These are phyloP conservation scores for Diadophis punctatus DNA, from an alignment of 2,113 vertebrate species.

Conservation along the genomic window DNA sequence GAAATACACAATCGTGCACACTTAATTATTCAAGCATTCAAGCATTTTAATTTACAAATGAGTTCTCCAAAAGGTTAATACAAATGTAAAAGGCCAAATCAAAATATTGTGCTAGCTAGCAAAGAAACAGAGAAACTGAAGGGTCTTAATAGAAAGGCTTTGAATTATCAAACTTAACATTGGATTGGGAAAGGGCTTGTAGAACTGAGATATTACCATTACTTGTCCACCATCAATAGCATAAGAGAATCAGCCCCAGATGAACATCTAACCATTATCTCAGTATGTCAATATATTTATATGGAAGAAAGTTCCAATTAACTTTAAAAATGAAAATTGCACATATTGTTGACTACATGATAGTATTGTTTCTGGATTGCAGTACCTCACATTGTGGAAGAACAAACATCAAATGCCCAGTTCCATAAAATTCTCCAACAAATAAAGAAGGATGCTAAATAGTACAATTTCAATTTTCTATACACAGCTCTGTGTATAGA, in stretches of 20 bases:
- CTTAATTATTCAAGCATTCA: background rate
- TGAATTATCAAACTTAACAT: background rate
- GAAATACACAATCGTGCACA: constrained; percentile 1
- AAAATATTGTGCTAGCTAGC: background rate
- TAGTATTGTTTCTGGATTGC: background rate
- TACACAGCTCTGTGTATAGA: background rate
- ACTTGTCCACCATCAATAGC: background rate
- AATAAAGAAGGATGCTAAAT: background rate
- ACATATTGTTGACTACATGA: background rate
- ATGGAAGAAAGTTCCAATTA: background rate
- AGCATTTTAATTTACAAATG: background rate
- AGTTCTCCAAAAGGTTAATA: accelerated
- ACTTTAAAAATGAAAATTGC: background rate
- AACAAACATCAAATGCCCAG: background rate
- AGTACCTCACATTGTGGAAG: background rate
- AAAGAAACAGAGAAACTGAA: background rate
- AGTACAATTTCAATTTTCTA: background rate
- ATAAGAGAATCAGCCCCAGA: background rate
- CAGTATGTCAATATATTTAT: background rate
- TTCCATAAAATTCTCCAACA: background rate
- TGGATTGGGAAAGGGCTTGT: background rate
- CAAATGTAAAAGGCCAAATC: background rate
- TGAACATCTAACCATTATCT: background rate
- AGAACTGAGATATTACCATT: background rate
- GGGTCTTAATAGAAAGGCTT: background rate